Evolutionary conservation across 2,113 vertebrate genomes (phyloP).

Genomic region (Vanacampus margaritifer): DNA sequence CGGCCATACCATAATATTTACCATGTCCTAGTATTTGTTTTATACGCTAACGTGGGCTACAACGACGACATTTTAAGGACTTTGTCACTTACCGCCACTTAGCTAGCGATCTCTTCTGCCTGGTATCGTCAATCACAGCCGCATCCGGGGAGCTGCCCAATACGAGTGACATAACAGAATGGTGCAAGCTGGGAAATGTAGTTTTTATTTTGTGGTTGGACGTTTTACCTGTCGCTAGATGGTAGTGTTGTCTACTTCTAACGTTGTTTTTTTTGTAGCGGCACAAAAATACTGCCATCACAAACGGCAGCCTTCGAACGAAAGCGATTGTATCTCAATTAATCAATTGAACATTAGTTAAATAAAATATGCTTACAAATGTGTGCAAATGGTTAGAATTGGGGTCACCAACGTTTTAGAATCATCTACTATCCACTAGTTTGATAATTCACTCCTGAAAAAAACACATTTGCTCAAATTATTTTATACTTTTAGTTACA

Average conservation of each 20-base stretch:
- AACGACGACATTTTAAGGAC: conserved; percentile 23
- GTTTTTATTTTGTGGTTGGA: conserved; percentile 18
- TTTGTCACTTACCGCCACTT: conserved; percentile 69
- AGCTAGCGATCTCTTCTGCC: conserved; percentile 62
- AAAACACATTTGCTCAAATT: too few species aligned
- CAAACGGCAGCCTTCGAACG: not conserved
- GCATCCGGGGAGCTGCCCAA: conserved; percentile 73
- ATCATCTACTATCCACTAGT: too few species aligned
- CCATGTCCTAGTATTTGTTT: not conserved
- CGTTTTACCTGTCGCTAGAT: conserved; percentile 30
- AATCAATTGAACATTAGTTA: not conserved
- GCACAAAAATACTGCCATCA: not conserved
- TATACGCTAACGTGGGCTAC: not conserved
- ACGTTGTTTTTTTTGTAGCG: not conserved
- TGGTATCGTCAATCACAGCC: conserved; percentile 68
- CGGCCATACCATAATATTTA: not conserved
- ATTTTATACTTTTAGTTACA: too few species aligned
- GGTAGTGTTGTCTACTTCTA: conserved; percentile 13
- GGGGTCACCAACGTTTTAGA: too few species aligned
- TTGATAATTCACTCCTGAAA: too few species aligned
- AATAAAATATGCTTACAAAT: too few species aligned
- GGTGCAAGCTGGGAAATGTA: conserved; percentile 51
- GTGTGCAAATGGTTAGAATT: too few species aligned
- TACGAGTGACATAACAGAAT: conserved; percentile 35
- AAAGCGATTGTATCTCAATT: not conserved